Base-by-base conservation (phyloP, 2,113 vertebrate species). In the Sigmodon hispidus region DNA sequence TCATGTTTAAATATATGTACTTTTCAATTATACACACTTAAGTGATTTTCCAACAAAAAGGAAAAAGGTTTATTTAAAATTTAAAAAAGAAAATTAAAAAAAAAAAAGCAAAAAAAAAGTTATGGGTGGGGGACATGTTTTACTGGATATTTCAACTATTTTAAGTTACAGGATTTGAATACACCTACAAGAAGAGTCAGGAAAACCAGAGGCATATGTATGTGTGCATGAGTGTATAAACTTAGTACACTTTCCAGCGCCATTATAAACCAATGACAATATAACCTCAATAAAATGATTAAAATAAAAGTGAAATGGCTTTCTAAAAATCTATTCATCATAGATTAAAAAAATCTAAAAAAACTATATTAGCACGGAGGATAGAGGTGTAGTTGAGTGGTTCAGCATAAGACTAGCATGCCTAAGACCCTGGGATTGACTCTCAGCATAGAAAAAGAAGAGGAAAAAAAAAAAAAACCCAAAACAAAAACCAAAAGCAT, bases 41-140 rank as follows among this genome's bases (percentile, higher is more conserved):
- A 91, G 31, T 89, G 0, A 19, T 95, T 91, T 93, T 94, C 73
- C 79, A 94, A 75, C 93, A 11, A 97, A 90, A 93, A 90, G 57
- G 63, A 84, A 84, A 87, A 80, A 92, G 43, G 10, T 61, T 94
- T 40, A 94, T 72, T 87, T 86, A 85, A 65, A n/a, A 89, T 50
- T 50, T 52, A 15, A 70, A 1, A 80, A 48, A 57, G 52, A 70
- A 90, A 57, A 50, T 24, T 92, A 94, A 86, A 43, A 93, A 94
- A 86, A 43, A 61, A 84, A 61, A 63, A 12, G 3, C 2, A 3
- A 19, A 31, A 29, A 40, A 50, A 69, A 83, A 48, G 26, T 45
- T 67, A 92, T 13, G 34, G 31, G 48, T 6, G 31, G 5, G 12
- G 55, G 94, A 95, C 90, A 57, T 73, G 21, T 83, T 80, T 93